Percentiles rank a stretch among this genome's conserved stretches.
phyloP scores from a whole-genome alignment of 2,888 invertebrate genomes.

The Pemphredon lugubris region DNA sequence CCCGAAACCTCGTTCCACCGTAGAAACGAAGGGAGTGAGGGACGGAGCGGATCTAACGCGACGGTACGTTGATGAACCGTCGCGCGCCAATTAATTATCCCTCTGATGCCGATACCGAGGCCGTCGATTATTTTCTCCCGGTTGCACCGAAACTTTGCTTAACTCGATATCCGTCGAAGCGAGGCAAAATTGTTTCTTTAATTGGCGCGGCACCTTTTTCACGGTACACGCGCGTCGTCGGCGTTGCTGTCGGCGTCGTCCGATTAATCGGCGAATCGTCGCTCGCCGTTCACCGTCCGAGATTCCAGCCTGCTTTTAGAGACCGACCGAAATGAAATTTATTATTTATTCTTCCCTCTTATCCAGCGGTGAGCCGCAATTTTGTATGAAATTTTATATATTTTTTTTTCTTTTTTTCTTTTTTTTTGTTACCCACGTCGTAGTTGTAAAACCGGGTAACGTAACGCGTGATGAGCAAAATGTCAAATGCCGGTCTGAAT shows the following conservation, averaged over 20 bases:
- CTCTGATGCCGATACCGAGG: conserved; percentile 23
- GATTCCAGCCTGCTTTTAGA: too few species aligned
- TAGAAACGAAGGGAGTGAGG: too few species aligned
- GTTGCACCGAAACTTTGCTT: conserved; percentile 21
- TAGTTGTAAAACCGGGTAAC: conserved; percentile 26
- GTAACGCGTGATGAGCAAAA: conserved; percentile 42
- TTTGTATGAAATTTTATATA: too few species aligned
- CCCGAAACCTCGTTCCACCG: background rate
- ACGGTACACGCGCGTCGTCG: too few species aligned
- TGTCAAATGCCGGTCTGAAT: conserved; percentile 55
- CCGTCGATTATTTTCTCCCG: conserved; percentile 40
- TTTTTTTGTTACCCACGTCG: conserved; percentile 1
- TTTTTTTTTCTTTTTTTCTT: conserved; percentile 12
- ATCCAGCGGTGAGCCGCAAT: background rate
- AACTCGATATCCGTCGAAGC: conserved; percentile 28
- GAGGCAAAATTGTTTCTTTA: conserved; percentile 33
- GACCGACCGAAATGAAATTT: background rate
- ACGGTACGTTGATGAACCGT: conserved; percentile 31
- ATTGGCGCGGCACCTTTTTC: conserved; percentile 3
- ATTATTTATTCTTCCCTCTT: background rate
- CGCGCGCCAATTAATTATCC: conserved; percentile 37
- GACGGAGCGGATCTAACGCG: conserved; percentile 9
- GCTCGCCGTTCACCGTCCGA: background rate
- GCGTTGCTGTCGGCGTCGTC: background rate
- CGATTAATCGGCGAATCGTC: background rate